A percentile compares a stretch with the other conserved stretches of the same genome.
Conservation (phyloP, 2,797 vertebrate genomes). For the Halcyon leucocephala region DNA sequence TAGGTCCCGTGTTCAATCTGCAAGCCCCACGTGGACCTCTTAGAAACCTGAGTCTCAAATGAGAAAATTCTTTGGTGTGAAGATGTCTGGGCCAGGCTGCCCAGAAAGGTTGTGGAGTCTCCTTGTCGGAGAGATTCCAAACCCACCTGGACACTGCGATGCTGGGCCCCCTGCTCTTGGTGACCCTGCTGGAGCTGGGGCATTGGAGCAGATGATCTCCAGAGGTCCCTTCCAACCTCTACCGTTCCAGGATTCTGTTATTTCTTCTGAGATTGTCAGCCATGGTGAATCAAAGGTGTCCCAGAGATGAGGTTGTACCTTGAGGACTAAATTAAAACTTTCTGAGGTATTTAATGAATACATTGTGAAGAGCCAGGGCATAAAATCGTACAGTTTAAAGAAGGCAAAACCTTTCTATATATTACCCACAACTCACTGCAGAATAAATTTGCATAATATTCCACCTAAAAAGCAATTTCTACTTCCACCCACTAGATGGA, state of each 20-base stretch:
- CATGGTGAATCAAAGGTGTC: neutral
- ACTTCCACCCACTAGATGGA: constrained; percentile 70
- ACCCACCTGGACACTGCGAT: neutral
- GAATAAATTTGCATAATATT: neutral
- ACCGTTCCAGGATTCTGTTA: neutral
- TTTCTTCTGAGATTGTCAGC: neutral
- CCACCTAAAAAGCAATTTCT: neutral
- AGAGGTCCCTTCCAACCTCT: neutral
- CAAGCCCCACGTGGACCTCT: neutral
- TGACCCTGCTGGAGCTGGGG: neutral
- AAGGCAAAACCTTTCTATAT: neutral
- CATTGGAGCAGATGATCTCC: neutral
- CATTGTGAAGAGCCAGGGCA: rapidly evolving
- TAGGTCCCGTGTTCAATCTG: neutral
- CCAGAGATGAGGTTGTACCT: neutral
- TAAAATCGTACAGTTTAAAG: neutral
- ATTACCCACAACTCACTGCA: neutral
- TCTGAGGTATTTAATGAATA: rapidly evolving
- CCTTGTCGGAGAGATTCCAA: neutral
- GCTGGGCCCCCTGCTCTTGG: neutral
- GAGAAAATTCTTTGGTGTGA: neutral
- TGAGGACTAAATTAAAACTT: neutral
- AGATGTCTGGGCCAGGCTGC: neutral
- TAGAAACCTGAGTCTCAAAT: neutral
- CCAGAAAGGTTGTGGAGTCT: neutral